Percentiles rank a stretch among this genome's conserved stretches.
Conservation (phyloP, 1,140 invertebrate genomes). For the Habropoda laboriosa region DNA sequence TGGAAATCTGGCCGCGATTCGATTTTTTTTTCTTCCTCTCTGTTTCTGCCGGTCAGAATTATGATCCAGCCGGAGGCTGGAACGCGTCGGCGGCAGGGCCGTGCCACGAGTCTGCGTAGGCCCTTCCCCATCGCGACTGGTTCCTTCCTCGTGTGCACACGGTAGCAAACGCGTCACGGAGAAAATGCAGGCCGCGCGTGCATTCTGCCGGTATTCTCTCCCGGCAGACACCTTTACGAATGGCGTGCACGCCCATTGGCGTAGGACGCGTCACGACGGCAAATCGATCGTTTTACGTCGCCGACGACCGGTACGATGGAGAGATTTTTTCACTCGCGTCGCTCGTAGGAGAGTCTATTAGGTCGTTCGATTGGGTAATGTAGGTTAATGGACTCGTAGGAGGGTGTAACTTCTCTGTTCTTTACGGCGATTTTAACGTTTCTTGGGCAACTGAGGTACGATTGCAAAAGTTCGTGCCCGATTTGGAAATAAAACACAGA, state of each 20-base stretch:
- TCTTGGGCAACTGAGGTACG: too few species aligned
- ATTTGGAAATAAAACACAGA: too few species aligned
- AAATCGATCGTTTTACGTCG: too few species aligned
- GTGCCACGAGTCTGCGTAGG: slow-evolving; percentile 48
- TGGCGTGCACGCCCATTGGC: slow-evolving; percentile 45
- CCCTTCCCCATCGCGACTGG: not conserved
- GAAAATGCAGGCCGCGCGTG: slow-evolving; percentile 41
- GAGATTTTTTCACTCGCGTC: not conserved
- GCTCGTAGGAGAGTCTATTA: not conserved
- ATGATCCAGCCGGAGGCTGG: slow-evolving; percentile 40
- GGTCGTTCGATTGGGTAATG: not conserved
- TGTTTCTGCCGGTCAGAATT: slow-evolving; percentile 41
- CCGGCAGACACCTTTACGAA: slow-evolving; percentile 38
- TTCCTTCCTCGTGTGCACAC: slow-evolving; percentile 31
- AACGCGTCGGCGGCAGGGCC: slow-evolving; percentile 56
- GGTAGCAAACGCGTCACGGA: slow-evolving; percentile 52
- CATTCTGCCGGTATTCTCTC: slow-evolving; percentile 19
- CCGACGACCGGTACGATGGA: too few species aligned
- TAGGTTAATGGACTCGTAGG: not conserved
- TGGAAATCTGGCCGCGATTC: slow-evolving; percentile 57
- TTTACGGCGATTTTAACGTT: not conserved
- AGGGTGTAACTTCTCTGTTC: not conserved
- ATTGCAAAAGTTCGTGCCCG: too few species aligned
- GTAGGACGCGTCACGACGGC: slow-evolving; percentile 8
- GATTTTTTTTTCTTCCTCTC: slow-evolving; percentile 49